Evolutionary conservation across 2,888 invertebrate species (phyloP).

Genomic region (Dasypolia templi): DNA sequence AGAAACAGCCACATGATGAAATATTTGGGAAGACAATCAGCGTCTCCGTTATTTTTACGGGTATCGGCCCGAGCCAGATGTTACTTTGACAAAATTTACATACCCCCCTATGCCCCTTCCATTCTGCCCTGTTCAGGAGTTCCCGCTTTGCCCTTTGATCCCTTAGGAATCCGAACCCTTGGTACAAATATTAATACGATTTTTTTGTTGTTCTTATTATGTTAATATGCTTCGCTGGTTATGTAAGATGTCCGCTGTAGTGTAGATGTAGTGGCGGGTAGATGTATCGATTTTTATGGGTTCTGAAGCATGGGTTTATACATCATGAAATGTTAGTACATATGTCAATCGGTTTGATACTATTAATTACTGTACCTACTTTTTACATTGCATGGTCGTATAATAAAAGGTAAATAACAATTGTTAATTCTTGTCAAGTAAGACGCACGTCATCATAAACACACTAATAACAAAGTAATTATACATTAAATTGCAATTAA

Average conservation of each 20-base stretch:
- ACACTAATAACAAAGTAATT: not conserved
- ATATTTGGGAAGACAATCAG: conserved; percentile 67
- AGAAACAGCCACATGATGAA: conserved; percentile 59
- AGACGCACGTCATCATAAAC: not conserved
- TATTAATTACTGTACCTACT: not conserved
- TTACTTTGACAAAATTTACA: conserved; percentile 71
- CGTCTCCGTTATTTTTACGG: conserved; percentile 66
- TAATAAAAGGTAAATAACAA: not conserved
- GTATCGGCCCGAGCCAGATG: conserved; percentile 60
- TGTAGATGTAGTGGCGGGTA: no score
- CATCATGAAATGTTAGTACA: not conserved
- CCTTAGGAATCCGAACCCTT: conserved; percentile 63
- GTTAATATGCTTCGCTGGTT: conserved; percentile 64
- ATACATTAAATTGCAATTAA: not conserved
- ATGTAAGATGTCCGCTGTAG: conserved; percentile 45
- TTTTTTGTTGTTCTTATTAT: conserved; percentile 68
- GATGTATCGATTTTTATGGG: conserved; percentile 27
- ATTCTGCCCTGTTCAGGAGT: conserved; percentile 49
- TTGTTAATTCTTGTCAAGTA: not conserved
- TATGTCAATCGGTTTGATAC: not conserved
- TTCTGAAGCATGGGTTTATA: conserved; percentile 10
- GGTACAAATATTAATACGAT: conserved; percentile 66
- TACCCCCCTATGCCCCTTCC: conserved; percentile 58
- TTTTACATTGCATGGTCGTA: not conserved
- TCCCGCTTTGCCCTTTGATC: conserved; percentile 63